phyloP scores from a whole-genome alignment of 2,113 vertebrate species.

The Tachysurus vachellii region DNA sequence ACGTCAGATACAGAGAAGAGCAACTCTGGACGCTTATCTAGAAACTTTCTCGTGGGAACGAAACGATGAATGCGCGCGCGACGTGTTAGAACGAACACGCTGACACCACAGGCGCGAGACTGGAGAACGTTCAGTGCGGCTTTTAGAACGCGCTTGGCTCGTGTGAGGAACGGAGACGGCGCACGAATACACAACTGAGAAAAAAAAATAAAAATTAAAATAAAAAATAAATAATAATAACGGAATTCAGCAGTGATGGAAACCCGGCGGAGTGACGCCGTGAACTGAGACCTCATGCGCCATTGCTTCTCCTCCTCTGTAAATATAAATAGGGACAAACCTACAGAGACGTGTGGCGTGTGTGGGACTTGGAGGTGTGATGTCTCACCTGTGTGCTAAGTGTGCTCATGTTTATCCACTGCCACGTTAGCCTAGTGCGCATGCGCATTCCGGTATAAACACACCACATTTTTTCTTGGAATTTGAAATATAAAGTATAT shows the following conservation, averaged over 20 bases:
- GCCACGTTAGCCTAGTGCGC: neutral
- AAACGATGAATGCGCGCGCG: neutral
- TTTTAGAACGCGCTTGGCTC: neutral
- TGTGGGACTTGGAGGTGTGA: neutral
- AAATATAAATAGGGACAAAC: neutral
- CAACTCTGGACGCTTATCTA: neutral
- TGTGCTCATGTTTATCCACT: conserved; percentile 3
- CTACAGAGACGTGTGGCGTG: neutral
- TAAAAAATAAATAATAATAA: neutral
- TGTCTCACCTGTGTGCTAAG: conserved; percentile 11
- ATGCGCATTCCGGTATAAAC: neutral
- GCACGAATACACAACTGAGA: neutral
- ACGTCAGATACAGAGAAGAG: neutral
- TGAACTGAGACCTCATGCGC: neutral
- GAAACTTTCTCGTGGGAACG: conserved; percentile 53
- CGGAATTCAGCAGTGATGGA: neutral
- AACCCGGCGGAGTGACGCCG: neutral
- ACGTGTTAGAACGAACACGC: conserved; percentile 41
- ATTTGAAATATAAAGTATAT: neutral
- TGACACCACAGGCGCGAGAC: conserved; percentile 30
- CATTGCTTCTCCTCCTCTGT: neutral
- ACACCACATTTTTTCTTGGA: neutral
- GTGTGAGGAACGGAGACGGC: neutral
- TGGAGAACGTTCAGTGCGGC: neutral
- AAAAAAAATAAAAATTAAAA: neutral